These are phyloP conservation scores for Tipula helvola DNA, from an alignment of 2,888 invertebrate species.

Conservation along the genomic window DNA sequence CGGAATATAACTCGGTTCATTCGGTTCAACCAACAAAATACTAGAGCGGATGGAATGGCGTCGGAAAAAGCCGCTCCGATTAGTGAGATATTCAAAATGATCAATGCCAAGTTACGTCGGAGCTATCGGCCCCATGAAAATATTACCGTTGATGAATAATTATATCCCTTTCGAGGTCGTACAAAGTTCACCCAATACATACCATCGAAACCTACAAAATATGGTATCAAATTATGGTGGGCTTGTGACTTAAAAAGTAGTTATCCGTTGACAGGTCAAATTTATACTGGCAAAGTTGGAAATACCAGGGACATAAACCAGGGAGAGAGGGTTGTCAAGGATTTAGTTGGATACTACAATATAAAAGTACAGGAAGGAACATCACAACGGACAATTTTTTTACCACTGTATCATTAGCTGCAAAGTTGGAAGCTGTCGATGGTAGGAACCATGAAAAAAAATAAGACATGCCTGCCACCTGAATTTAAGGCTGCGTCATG, in stretches of 20 bases:
- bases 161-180: conserved; percentile 19
- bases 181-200: neutral
- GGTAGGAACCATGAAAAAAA: too few relatives aligned
- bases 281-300: too few relatives aligned
- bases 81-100: conserved; percentile 18
- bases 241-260: too few relatives aligned
- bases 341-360: neutral
- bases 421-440: too few relatives aligned
- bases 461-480: too few relatives aligned
- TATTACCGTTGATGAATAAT: conserved; percentile 21
- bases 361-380: neutral
- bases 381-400: neutral
- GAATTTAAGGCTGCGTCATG: too few relatives aligned
- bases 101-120: conserved; percentile 20
- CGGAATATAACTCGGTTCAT: neutral
- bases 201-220: neutral
- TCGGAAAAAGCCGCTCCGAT: too few relatives aligned
- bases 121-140: conserved; percentile 19
- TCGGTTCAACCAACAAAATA: neutral
- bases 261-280: too few relatives aligned
- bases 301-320: too few relatives aligned
- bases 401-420: too few relatives aligned
- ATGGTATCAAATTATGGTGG: too few relatives aligned
- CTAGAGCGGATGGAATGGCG: too few relatives aligned
- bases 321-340: neutral